phyloP scores from a whole-genome alignment of 2,888 invertebrate genomes.

The Epiblema foenella region DNA sequence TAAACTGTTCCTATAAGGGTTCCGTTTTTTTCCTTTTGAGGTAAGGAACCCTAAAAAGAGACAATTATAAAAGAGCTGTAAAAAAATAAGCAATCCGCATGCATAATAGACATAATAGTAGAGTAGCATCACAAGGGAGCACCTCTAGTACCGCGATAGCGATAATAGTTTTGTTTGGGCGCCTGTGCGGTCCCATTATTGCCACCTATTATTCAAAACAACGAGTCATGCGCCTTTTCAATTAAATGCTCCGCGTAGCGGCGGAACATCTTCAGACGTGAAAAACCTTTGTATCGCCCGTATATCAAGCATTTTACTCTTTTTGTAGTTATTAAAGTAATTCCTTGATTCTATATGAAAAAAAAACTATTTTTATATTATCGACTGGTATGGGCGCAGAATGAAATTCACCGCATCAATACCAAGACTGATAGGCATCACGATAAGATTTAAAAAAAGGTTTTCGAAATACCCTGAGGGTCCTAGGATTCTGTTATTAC shows the following conservation, averaged over 20 bases:
- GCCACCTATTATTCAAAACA: conserved; percentile 73
- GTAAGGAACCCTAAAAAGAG: no score
- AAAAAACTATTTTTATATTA: conserved; percentile 75
- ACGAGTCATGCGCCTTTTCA: conserved; percentile 74
- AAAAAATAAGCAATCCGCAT: conserved; percentile 15
- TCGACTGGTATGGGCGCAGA: conserved; percentile 66
- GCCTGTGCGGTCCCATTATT: conserved; percentile 70
- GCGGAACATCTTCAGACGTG: conserved; percentile 67
- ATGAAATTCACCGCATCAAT: conserved; percentile 76
- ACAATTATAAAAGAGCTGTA: neutral
- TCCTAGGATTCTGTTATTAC: conserved; percentile 67
- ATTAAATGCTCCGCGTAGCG: conserved; percentile 72
- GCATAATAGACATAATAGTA: conserved; percentile 14
- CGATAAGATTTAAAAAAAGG: conserved; percentile 73
- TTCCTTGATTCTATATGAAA: conserved; percentile 66
- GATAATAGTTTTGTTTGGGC: conserved; percentile 57
- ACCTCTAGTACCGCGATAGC: conserved; percentile 34
- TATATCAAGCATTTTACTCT: conserved; percentile 62
- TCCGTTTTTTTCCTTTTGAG: no score
- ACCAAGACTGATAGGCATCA: conserved; percentile 79
- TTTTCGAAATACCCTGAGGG: conserved; percentile 65
- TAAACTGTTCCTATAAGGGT: no score
- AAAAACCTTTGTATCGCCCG: conserved; percentile 67
- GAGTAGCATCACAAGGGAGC: neutral
- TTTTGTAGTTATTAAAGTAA: conserved; percentile 79